Conservation (phyloP, 2,113 vertebrate genomes). For the Panurus biarmicus region DNA sequence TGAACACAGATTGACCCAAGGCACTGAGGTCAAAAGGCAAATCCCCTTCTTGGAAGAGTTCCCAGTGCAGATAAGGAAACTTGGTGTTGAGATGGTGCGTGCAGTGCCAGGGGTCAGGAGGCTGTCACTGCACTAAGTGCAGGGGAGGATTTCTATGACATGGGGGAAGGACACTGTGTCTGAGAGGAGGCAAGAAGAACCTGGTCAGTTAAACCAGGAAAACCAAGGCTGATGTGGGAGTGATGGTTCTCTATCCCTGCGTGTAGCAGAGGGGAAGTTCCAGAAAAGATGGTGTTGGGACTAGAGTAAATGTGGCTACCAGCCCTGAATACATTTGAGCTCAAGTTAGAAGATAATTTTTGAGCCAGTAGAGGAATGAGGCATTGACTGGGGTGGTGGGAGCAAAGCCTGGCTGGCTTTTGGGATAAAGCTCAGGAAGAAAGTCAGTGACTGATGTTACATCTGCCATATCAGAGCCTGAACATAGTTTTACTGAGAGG, state of each 20-base stretch:
- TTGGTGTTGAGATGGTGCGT: neutral
- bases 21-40: constrained; percentile 9
- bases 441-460: neutral
- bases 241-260: neutral
- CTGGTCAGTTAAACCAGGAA: neutral
- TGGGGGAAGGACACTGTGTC: neutral
- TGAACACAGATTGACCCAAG: constrained; percentile 21
- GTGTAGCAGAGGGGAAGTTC: neutral
- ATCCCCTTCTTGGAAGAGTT: constrained; percentile 9
- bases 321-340: neutral
- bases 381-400: neutral
- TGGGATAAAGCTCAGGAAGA: neutral
- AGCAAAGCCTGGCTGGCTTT: neutral
- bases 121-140: neutral
- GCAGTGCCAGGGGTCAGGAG: neutral
- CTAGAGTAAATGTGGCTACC: neutral
- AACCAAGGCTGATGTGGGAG: neutral
- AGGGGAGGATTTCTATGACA: neutral
- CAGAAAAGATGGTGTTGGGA: neutral
- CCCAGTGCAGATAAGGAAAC: neutral
- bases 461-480: neutral
- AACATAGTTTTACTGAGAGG: neutral
- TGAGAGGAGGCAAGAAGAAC: neutral
- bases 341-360: neutral
- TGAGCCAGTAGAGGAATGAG: neutral